These are phyloP conservation scores for Oenanthe melanoleuca DNA, from an alignment of 2,113 vertebrate genomes.

Conservation along the genomic window DNA sequence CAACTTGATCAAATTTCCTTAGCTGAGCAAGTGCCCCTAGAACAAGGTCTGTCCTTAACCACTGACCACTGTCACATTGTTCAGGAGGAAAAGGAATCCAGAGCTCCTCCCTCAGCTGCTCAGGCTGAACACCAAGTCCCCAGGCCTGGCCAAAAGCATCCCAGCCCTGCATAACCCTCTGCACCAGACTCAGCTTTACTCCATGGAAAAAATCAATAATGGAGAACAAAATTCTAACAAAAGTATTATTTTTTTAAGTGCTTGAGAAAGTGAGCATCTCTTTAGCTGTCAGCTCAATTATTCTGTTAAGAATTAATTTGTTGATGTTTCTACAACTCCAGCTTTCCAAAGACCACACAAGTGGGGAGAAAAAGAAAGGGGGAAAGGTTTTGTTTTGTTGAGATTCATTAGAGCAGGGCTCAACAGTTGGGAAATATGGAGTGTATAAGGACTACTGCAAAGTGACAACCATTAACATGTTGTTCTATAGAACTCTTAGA, in stretches of 20 bases:
- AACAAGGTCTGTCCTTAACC: neutral
- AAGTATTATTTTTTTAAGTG: neutral
- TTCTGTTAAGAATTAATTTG: conserved; percentile 16
- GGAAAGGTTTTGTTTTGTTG: neutral
- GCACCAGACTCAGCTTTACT: neutral
- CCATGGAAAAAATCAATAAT: neutral
- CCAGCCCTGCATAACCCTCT: neutral
- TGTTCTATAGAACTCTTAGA: conserved; percentile 63
- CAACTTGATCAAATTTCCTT: neutral
- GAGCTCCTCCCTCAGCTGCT: neutral
- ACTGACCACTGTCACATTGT: neutral
- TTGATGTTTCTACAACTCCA: neutral
- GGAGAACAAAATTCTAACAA: neutral
- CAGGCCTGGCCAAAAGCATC: neutral
- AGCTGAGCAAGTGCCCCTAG: neutral
- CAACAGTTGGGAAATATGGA: conserved; percentile 4
- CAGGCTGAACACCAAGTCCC: neutral
- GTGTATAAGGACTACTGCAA: conserved; percentile 46
- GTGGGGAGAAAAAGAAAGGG: too few relatives aligned
- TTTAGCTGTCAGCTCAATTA: neutral
- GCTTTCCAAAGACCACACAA: conserved; percentile 14
- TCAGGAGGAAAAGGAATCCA: neutral
- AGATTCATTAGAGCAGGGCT: neutral
- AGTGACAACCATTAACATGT: conserved; percentile 48
- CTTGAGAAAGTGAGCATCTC: neutral